Evolutionary conservation across 92 coral and sea anemone species (phyloP).

Genomic region (Galaxea fascicularis): DNA sequence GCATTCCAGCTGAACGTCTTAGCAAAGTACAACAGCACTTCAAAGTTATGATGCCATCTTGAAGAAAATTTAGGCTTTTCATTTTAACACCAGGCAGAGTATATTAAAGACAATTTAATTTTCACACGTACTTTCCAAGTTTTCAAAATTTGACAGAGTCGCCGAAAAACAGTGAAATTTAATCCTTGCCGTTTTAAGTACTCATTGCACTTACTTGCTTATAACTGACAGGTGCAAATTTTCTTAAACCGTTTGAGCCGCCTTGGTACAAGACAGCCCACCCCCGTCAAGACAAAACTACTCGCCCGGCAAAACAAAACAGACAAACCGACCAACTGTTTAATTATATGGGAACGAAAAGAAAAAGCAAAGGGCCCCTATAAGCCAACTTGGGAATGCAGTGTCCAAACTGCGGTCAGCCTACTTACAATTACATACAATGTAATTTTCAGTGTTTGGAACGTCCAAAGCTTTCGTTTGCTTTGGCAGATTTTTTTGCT

Average conservation of each 20-base stretch:
- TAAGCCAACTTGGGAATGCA: not conserved
- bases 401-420: not conserved
- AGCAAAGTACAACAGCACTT: not conserved
- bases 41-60: not conserved
- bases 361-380: not conserved
- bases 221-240: not conserved
- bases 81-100: not conserved
- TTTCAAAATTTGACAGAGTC: not conserved
- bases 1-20: not conserved
- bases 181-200: not conserved
- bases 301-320: not conserved
- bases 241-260: not conserved
- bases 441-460: constrained; percentile 40
- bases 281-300: not conserved
- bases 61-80: not conserved
- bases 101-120: too few relatives aligned
- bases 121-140: not conserved
- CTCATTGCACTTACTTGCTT: not conserved
- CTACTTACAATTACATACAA: not conserved
- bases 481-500: not conserved
- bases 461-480: constrained; percentile 8
- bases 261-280: not conserved
- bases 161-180: not conserved
- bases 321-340: not conserved
- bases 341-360: not conserved